These are phyloP conservation scores for Entomyzon cyanotis DNA, from an alignment of 2,113 vertebrate genomes.

Conservation along the genomic window DNA sequence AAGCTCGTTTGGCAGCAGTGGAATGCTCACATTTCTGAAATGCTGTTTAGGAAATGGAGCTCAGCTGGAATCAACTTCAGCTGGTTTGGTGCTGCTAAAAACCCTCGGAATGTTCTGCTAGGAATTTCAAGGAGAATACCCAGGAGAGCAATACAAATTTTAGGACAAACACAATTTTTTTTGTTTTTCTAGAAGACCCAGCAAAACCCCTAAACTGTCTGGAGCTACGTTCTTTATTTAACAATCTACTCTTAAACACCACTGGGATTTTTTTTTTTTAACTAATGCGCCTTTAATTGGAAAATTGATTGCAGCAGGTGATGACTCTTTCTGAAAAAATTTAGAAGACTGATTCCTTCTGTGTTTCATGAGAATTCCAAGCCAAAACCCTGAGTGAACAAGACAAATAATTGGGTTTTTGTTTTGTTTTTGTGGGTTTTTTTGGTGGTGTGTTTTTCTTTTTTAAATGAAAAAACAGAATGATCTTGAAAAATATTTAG, in stretches of 20 bases:
- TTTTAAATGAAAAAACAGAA: not conserved
- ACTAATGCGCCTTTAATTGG: not conserved
- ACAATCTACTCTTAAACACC: not conserved
- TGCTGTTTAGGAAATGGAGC: not conserved
- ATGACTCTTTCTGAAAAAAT: not conserved
- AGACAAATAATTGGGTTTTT: not conserved
- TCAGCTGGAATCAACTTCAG: not conserved
- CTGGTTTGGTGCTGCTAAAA: constrained; percentile 14
- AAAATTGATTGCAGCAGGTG: not conserved
- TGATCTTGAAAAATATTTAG: not conserved
- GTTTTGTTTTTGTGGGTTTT: too few species aligned
- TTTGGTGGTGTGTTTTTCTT: not conserved
- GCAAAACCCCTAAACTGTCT: not conserved
- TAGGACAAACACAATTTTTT: not conserved
- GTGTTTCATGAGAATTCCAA: not conserved
- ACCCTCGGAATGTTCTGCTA: not conserved
- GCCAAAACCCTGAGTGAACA: not conserved
- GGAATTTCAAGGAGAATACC: not conserved
- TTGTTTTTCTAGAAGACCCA: not conserved
- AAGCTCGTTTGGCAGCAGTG: not conserved
- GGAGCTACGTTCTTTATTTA: not conserved
- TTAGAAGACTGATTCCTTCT: not conserved
- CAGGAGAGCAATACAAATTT: not conserved
- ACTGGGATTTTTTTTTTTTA: not conserved
- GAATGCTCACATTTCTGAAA: not conserved